These are phyloP conservation scores for Lithophane leautieri DNA, from an alignment of 2,888 invertebrate species.

Conservation along the genomic window DNA sequence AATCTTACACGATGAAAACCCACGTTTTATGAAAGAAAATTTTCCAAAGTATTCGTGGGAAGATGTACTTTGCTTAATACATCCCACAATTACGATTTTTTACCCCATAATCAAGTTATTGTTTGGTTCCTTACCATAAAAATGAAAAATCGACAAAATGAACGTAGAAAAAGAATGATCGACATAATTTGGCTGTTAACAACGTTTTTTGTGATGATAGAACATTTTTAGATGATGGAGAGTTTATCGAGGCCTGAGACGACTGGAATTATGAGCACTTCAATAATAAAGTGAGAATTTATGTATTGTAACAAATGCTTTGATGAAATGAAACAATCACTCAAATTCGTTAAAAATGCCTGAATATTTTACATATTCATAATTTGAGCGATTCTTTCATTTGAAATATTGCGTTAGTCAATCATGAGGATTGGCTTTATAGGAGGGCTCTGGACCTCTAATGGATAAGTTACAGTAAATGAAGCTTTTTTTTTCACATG, in stretches of 20 bases:
- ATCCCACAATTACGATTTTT: conserved; percentile 51
- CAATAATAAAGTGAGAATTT: conserved; percentile 31
- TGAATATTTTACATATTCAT: neutral
- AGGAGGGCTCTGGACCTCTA: neutral
- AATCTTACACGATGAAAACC: conserved; percentile 53
- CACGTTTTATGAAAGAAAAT: conserved; percentile 45
- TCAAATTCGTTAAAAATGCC: too few species aligned
- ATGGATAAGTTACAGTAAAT: neutral
- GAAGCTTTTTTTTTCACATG: neutral
- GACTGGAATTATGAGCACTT: conserved; percentile 31
- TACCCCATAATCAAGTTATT: conserved; percentile 63
- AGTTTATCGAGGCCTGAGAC: conserved; percentile 27
- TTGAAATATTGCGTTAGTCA: neutral
- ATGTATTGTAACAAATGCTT: conserved; percentile 22
- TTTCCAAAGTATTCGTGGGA: conserved; percentile 36
- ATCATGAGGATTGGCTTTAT: neutral
- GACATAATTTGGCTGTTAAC: conserved; percentile 52
- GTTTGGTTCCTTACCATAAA: conserved; percentile 54
- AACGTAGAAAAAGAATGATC: conserved; percentile 38
- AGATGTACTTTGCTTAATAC: conserved; percentile 43
- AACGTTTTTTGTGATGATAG: conserved; percentile 49
- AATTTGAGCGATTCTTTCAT: neutral
- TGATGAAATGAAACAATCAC: conserved; percentile 1
- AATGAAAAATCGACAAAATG: conserved; percentile 48
- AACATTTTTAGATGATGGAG: conserved; percentile 42